Evolutionary conservation across 2,113 vertebrate genomes (phyloP).

Genomic region (Dinomys branickii): DNA sequence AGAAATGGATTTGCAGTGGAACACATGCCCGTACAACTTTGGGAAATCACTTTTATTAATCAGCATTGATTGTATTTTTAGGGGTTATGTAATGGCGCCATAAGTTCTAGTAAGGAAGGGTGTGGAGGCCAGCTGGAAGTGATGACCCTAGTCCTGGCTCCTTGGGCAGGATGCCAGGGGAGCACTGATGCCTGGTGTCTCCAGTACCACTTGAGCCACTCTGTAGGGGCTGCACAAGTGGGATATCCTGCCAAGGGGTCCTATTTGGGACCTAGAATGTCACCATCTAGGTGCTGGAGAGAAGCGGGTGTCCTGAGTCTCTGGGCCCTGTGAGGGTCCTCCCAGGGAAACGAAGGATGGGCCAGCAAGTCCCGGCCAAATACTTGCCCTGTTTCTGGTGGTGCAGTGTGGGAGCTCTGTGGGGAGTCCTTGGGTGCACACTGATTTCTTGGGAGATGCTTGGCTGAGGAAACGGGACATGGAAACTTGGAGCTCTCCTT

Average conservation of each 20-base stretch:
- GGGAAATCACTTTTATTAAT: conserved; percentile 83
- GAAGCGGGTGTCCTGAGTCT: background rate
- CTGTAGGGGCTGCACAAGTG: conserved; percentile 49
- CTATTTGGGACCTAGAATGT: background rate
- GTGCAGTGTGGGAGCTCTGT: background rate
- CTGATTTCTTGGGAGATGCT: background rate
- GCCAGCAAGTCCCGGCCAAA: background rate
- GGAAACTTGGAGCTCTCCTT: background rate
- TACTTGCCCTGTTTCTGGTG: background rate
- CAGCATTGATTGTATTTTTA: conserved; percentile 74
- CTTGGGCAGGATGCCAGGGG: background rate
- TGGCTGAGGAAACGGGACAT: background rate
- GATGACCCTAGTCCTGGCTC: conserved; percentile 60
- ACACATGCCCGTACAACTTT: conserved; percentile 55
- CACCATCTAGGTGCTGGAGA: background rate
- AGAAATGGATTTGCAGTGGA: conserved; percentile 82
- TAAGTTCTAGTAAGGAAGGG: conserved; percentile 60
- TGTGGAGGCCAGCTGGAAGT: conserved; percentile 36
- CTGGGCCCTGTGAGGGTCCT: background rate
- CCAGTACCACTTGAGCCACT: conserved; percentile 36
- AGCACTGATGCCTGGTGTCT: conserved; percentile 51
- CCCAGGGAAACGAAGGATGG: background rate
- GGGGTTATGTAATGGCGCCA: conserved; percentile 55
- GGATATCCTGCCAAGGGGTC: background rate
- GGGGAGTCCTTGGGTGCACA: background rate